These are phyloP conservation scores for Alauda arvensis DNA, from an alignment of 2,797 vertebrate species.

Conservation along the genomic window DNA sequence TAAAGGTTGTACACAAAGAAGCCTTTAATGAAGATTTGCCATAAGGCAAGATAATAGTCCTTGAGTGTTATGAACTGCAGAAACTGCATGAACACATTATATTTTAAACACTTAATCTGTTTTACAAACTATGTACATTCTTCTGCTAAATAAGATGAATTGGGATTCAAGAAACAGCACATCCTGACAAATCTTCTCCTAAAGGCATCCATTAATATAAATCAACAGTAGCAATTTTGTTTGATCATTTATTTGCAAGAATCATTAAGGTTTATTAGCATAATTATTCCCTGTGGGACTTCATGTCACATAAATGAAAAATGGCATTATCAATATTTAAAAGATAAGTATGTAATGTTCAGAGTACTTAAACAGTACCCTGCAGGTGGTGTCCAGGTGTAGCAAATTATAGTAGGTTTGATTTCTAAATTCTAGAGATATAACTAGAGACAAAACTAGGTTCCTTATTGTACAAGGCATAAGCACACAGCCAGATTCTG, in stretches of 20 bases:
- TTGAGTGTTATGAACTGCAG: slow-evolving; percentile 58
- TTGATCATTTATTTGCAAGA: slow-evolving; percentile 83
- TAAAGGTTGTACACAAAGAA: slow-evolving; percentile 36
- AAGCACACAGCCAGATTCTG: not conserved
- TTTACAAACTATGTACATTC: slow-evolving; percentile 71
- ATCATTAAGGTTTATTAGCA: slow-evolving; percentile 85
- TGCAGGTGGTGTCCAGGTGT: slow-evolving; percentile 79
- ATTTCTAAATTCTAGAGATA: slow-evolving; percentile 61
- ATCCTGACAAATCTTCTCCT: slow-evolving; percentile 77
- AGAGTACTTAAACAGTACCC: slow-evolving; percentile 67
- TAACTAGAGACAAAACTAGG: slow-evolving; percentile 18
- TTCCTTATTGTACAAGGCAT: not conserved
- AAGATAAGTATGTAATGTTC: slow-evolving; percentile 73
- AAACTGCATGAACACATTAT: slow-evolving; percentile 67
- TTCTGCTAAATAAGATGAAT: slow-evolving; percentile 77
- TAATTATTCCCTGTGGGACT: slow-evolving; percentile 82
- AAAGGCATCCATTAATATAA: slow-evolving; percentile 84
- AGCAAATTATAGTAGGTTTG: slow-evolving; percentile 66
- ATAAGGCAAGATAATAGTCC: slow-evolving; percentile 59
- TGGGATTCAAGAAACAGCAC: slow-evolving; percentile 70
- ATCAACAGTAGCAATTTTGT: slow-evolving; percentile 80
- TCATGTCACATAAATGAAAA: slow-evolving; percentile 79
- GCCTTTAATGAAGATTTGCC: slow-evolving; percentile 61
- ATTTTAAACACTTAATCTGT: slow-evolving; percentile 73
- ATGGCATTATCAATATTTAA: slow-evolving; percentile 82